Conservation (phyloP, 2,113 vertebrate genomes). For the Apaloderma vittatum region DNA sequence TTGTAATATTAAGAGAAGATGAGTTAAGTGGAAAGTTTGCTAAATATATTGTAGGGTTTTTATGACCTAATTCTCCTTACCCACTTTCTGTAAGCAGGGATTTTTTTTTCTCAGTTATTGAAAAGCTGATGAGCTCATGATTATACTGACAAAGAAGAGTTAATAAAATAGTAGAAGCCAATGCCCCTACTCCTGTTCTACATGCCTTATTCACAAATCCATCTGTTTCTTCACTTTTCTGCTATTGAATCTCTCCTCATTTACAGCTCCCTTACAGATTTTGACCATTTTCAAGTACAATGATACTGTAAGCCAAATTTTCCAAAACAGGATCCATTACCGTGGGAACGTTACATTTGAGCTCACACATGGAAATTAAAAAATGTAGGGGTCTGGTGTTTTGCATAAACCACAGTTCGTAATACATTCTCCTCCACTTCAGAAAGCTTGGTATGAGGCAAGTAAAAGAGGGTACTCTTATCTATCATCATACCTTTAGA, state of each 20-base stretch:
- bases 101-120: not conserved
- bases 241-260: not conserved
- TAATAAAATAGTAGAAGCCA: not conserved
- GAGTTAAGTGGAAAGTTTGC: not conserved
- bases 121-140: not conserved
- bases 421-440: not conserved
- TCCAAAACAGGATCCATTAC: not conserved
- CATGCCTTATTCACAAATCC: not conserved
- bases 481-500: not conserved
- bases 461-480: not conserved
- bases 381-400: not conserved
- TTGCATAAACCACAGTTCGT: not conserved
- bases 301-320: not conserved
- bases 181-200: not conserved
- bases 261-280: not conserved
- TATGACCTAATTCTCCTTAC: not conserved
- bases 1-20: not conserved
- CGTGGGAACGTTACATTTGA: not conserved
- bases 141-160: not conserved
- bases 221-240: constrained; percentile 18
- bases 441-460: not conserved
- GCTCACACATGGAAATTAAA: not conserved
- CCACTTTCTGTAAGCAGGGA: not conserved
- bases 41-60: not conserved
- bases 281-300: not conserved